Conservation (phyloP, 2,797 vertebrate genomes). For the Chloroceryle inda region DNA sequence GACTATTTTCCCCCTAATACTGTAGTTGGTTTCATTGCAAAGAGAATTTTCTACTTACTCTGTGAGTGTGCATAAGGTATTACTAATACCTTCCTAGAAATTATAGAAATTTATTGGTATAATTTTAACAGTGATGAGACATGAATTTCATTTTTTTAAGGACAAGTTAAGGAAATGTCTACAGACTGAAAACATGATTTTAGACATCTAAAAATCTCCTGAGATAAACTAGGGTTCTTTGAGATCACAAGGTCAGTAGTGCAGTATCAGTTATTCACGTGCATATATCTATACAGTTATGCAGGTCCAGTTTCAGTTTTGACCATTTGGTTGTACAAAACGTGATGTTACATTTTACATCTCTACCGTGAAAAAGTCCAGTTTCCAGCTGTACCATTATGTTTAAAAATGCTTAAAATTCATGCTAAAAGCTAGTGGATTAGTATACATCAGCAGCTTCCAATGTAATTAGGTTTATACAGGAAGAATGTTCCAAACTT, state of each 20-base stretch:
- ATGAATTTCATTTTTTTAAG: constrained; percentile 61
- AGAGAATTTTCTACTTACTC: neutral
- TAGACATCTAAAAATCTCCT: constrained; percentile 70
- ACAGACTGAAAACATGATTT: constrained; percentile 75
- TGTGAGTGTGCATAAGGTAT: neutral
- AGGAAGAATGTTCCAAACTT: neutral
- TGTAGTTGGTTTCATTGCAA: neutral
- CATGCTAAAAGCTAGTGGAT: neutral
- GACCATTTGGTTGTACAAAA: neutral
- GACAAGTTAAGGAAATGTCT: constrained; percentile 71
- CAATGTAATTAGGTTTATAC: neutral
- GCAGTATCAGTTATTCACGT: neutral
- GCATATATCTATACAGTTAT: neutral
- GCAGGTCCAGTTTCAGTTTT: neutral
- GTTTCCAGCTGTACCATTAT: neutral
- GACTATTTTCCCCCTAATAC: neutral
- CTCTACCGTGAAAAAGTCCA: neutral
- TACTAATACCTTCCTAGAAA: neutral
- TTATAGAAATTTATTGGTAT: neutral
- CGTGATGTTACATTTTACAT: neutral
- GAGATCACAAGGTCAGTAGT: constrained; percentile 74
- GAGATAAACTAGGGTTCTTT: constrained; percentile 62
- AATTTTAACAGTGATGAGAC: constrained; percentile 47
- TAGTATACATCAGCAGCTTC: neutral
- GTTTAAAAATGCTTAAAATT: constrained; percentile 11